phyloP scores from a whole-genome alignment of 2,888 invertebrate species.

The Podotricha telesiphe region DNA sequence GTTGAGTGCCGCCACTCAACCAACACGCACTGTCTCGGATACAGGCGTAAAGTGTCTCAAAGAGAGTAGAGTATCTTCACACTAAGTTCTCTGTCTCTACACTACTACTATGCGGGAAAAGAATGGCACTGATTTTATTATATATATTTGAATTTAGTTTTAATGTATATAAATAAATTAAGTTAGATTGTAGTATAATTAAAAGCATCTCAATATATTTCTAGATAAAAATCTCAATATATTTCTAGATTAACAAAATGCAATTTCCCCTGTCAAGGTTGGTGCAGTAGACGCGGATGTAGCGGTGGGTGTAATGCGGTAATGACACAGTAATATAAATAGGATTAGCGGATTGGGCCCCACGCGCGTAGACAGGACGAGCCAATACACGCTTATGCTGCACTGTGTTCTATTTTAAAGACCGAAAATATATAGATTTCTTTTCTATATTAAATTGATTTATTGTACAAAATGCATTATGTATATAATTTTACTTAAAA shows the following conservation, averaged over 20 bases:
- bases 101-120: no score
- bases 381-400: constrained; percentile 59
- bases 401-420: constrained; percentile 13
- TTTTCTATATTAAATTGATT: background rate
- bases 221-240: background rate
- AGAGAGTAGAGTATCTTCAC: no score
- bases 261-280: constrained; percentile 47
- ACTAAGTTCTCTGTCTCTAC: no score
- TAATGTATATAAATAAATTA: no score
- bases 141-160: no score
- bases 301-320: constrained; percentile 71
- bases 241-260: constrained; percentile 35
- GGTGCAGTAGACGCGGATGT: constrained; percentile 60
- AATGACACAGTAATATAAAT: constrained; percentile 76
- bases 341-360: constrained; percentile 76
- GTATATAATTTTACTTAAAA: no score
- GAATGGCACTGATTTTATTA: no score
- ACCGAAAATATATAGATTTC: background rate
- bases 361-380: constrained; percentile 81
- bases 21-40: no score
- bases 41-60: no score
- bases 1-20: no score
- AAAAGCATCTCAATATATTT: no score
- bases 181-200: no score
- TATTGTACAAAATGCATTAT: background rate